phyloP scores from a whole-genome alignment of 2,113 vertebrate genomes.

The Oncorhynchus nerka region DNA sequence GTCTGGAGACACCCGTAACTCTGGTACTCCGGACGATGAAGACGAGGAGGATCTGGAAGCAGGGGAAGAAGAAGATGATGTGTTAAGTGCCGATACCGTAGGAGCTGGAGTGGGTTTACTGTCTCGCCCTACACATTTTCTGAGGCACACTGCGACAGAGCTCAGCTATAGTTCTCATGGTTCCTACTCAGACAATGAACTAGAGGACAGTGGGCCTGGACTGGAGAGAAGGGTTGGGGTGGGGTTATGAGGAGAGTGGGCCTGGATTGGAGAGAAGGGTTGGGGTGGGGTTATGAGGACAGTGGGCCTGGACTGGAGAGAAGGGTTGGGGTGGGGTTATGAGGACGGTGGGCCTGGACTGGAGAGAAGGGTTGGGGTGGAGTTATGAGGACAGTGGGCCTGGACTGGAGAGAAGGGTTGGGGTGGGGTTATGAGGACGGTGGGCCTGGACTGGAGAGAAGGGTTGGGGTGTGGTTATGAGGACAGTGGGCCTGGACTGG shows the following conservation, averaged over 20 bases:
- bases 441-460: conserved; percentile 55
- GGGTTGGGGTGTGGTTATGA: conserved; percentile 67
- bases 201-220: conserved; percentile 32
- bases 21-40: conserved; percentile 48
- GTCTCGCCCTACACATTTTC: conserved; percentile 54
- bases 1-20: conserved; percentile 54
- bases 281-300: conserved; percentile 50
- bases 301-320: conserved; percentile 40
- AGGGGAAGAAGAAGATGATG: conserved; percentile 51
- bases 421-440: conserved; percentile 64
- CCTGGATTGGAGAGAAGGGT: conserved; percentile 58
- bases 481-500: conserved; percentile 30
- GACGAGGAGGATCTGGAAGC: conserved; percentile 51
- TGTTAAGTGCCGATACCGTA: neutral
- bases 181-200: conserved; percentile 72
- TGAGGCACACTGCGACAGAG: conserved; percentile 43
- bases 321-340: conserved; percentile 68
- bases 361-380: conserved; percentile 61
- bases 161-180: conserved; percentile 66
- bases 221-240: conserved; percentile 58
- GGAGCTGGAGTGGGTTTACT: conserved; percentile 19
- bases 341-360: conserved; percentile 51
- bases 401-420: conserved; percentile 61
- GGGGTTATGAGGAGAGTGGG: conserved; percentile 66
- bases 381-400: conserved; percentile 62